These are phyloP conservation scores for Octomys mimax DNA, from an alignment of 2,797 vertebrate species.

Conservation along the genomic window DNA sequence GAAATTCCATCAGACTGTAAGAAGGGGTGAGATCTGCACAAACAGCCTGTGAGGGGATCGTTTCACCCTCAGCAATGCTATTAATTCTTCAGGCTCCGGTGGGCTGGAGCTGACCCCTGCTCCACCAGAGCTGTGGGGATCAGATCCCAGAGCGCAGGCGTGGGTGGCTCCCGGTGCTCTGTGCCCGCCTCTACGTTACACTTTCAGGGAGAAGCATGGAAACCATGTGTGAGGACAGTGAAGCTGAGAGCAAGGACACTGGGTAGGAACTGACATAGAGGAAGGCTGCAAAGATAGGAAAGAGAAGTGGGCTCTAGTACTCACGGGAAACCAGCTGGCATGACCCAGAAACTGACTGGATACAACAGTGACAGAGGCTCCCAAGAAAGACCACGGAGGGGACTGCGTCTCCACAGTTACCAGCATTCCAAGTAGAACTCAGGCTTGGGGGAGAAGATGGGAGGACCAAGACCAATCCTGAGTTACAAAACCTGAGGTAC, in stretches of 20 bases:
- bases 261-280: not conserved
- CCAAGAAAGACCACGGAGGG: fast-evolving
- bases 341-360: not conserved
- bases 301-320: not conserved
- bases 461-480: not conserved
- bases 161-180: not conserved
- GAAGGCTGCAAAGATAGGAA: no score
- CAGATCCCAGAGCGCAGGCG: not conserved
- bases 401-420: no score
- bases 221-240: not conserved
- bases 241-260: not conserved
- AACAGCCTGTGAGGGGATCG: not conserved
- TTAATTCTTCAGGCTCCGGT: not conserved
- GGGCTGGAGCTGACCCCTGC: not conserved
- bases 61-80: not conserved
- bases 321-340: not conserved
- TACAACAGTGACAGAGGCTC: not conserved
- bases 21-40: not conserved
- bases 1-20: not conserved
- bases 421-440: not conserved
- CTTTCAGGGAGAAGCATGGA: not conserved
- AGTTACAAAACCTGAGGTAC: not conserved
- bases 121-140: fast-evolving
- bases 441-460: no score
- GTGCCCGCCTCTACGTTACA: not conserved